Conservation (phyloP, 2,888 invertebrate species). For the Lucinisca nassula region DNA sequence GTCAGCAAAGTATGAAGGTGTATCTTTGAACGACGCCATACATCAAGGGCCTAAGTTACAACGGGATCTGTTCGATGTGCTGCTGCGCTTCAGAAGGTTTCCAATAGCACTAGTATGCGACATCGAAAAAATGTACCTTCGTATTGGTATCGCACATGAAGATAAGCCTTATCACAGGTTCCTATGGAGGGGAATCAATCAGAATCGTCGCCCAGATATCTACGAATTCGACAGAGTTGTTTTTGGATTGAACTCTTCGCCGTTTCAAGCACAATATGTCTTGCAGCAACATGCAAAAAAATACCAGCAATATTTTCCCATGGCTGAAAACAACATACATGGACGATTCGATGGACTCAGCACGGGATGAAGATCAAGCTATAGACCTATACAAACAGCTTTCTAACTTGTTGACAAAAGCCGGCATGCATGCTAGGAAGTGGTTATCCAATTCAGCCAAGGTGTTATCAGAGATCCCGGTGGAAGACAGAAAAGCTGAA, state of each 20-base stretch:
- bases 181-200: background rate
- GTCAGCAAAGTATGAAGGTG: slow-evolving; percentile 46
- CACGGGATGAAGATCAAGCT: slow-evolving; percentile 6
- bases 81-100: slow-evolving; percentile 59
- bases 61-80: slow-evolving; percentile 62
- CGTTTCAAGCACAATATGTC: too few relatives aligned
- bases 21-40: slow-evolving; percentile 55
- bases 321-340: slow-evolving; percentile 45
- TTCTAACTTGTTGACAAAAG: slow-evolving; percentile 7
- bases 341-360: slow-evolving; percentile 35
- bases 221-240: slow-evolving; percentile 57
- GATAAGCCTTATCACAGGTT: slow-evolving; percentile 1
- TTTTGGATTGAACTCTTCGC: slow-evolving; percentile 68
- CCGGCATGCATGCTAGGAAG: background rate
- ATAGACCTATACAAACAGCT: slow-evolving; percentile 20
- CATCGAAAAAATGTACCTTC: slow-evolving; percentile 59
- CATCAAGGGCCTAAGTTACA: slow-evolving; percentile 67
- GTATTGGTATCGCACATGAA: slow-evolving; percentile 22
- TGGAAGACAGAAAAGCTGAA: background rate
- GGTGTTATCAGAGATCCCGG: slow-evolving; percentile 19
- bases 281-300: slow-evolving; percentile 54
- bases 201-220: slow-evolving; percentile 18
- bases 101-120: slow-evolving; percentile 61
- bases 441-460: slow-evolving; percentile 5
- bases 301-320: slow-evolving; percentile 13